These are phyloP conservation scores for Malacosoma neustria DNA, from an alignment of 2,888 invertebrate species.

Conservation along the genomic window DNA sequence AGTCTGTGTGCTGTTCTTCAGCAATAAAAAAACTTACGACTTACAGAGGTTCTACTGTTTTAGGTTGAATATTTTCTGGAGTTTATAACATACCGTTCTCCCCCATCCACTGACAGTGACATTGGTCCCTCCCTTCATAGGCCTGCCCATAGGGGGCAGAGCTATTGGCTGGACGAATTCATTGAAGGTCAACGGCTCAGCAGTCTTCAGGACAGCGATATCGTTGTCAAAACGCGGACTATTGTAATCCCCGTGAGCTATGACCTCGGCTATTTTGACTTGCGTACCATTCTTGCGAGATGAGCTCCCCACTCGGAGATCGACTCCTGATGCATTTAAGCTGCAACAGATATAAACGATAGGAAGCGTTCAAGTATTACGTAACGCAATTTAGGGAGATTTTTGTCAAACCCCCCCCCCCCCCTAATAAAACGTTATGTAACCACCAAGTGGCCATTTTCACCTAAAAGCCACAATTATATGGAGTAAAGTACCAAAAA, in stretches of 20 bases:
- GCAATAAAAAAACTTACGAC: no score
- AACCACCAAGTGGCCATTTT: no score
- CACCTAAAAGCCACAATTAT: no score
- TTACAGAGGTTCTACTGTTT: no score
- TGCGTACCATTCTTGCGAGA: slow-evolving; percentile 1
- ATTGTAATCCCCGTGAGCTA: not conserved
- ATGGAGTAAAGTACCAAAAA: no score
- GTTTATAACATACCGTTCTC: slow-evolving; percentile 10
- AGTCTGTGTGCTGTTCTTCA: no score
- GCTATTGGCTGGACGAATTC: slow-evolving; percentile 1
- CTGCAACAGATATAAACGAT: no score
- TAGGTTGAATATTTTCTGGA: no score
- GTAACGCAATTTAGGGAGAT: no score
- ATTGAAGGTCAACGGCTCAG: slow-evolving; percentile 8
- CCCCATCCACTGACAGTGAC: slow-evolving; percentile 15
- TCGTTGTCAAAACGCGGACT: slow-evolving; percentile 11
- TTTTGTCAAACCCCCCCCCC: no score
- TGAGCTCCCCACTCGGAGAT: slow-evolving; percentile 4
- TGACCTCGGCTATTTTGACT: not conserved
- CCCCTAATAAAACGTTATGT: no score
- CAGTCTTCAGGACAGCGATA: slow-evolving; percentile 11
- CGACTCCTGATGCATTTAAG: not conserved
- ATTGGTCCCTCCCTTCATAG: slow-evolving; percentile 1
- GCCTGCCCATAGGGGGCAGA: not conserved
- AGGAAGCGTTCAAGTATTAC: no score